Base-by-base conservation (phyloP, 2,888 invertebrate genomes). In the Nephrotoma guestfalica region DNA sequence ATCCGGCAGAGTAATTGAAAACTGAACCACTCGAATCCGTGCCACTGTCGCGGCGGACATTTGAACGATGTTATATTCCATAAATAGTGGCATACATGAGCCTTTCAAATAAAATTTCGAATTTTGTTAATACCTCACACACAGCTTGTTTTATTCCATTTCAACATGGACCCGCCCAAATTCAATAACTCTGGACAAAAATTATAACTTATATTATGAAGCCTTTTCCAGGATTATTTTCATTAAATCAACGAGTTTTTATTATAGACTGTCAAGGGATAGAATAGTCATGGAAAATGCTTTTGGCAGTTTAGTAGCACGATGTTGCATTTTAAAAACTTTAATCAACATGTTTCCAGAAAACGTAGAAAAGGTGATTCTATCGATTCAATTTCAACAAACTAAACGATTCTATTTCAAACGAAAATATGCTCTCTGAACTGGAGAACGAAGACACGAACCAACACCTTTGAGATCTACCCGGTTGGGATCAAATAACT, bases 301-400 rank as follows among this genome's bases (percentile, higher is more conserved):
- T 6, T 87, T 88, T 57, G 87, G 88, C 85, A 87, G 87, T 51
- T 83, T 88, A n/a, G 43, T 86, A n/a, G 47, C 86, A 9, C 87
- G 88, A 9, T 88, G 88, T 87, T 71, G 87, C 18, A 87, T 87
- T 47, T 86, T 88, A 15, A 40, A 86, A 11, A 87, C 85, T 6
- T 87, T 87, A 9, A 7, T 87, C 7, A 30, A 87, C 47, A 87
- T 88, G 86, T 6, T 41, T 13, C 87, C 87, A 0, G 84, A 86
- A 41, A 87, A 87, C 87, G 87, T 83, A 6, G 87, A 87, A 87
- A 51, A 51, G 47, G 47, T 51, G n/a, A n/a, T 51, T 51, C 47
- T 13, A 51, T 13, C 13, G n/a, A n/a, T n/a, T 51, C 47, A 51
- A 51, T 51, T 51, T 51, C 47, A 45, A n/a, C n/a, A 51, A 51